phyloP scores from a whole-genome alignment of 2,113 vertebrate genomes.

The Sinocyclocheilus rhinocerous region DNA sequence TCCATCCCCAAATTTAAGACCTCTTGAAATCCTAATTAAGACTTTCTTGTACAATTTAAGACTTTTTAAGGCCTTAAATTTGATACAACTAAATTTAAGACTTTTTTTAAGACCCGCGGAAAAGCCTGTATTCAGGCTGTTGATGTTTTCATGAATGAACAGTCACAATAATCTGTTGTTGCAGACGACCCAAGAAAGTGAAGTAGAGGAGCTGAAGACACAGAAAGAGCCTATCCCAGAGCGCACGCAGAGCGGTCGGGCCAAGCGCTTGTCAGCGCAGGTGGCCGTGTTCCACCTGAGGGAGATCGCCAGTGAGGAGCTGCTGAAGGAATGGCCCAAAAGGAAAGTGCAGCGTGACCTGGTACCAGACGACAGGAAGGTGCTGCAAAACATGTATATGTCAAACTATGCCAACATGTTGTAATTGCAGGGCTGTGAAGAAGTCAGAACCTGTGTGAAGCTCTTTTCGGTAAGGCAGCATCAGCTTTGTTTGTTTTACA shows the following conservation, averaged over 20 bases:
- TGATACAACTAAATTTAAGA: too few species aligned
- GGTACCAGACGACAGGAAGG: constrained; percentile 90
- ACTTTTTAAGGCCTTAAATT: too few species aligned
- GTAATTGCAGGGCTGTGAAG: constrained; percentile 12
- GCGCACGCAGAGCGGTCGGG: constrained; percentile 74
- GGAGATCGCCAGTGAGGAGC: constrained; percentile 88
- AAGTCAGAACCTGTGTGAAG: constrained; percentile 1
- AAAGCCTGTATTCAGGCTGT: background rate
- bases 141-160: background rate
- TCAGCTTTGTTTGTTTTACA: background rate
- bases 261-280: constrained; percentile 88
- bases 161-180: background rate
- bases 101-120: too few species aligned
- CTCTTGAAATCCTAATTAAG: too few species aligned
- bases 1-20: too few species aligned
- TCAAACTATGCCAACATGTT: background rate
- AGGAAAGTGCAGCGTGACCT: constrained; percentile 92
- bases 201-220: constrained; percentile 71
- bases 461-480: background rate
- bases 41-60: too few species aligned
- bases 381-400: constrained; percentile 25
- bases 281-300: constrained; percentile 91
- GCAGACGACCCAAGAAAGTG: constrained; percentile 63
- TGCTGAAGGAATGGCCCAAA: constrained; percentile 93
- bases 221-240: constrained; percentile 77